Conservation (phyloP, 2,113 vertebrate species). For the Rissa tridactyla region DNA sequence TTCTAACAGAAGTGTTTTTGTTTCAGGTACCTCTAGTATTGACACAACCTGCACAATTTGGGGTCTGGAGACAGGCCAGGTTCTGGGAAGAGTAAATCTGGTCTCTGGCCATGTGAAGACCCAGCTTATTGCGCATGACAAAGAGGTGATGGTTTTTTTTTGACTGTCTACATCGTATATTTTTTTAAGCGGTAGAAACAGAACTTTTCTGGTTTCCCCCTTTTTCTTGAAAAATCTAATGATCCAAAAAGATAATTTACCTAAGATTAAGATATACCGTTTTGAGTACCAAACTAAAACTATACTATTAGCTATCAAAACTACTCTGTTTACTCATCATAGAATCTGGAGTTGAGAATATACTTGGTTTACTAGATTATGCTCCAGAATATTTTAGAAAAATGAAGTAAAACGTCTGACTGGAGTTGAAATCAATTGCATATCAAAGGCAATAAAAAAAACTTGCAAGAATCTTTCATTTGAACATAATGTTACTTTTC, state of each 20-base stretch:
- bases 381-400: background rate
- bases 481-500: background rate
- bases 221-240: background rate
- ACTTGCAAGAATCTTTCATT: background rate
- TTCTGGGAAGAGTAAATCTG: slow-evolving; percentile 93
- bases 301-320: background rate
- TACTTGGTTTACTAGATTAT: background rate
- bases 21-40: slow-evolving; percentile 94
- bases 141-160: slow-evolving; percentile 82
- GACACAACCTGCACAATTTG: slow-evolving; percentile 98
- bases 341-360: background rate
- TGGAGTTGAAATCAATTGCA: background rate
- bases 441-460: background rate
- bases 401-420: background rate
- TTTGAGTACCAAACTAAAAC: background rate
- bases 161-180: background rate
- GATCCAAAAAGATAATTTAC: background rate
- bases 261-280: background rate
- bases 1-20: background rate
- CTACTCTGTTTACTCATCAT: background rate
- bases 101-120: slow-evolving; percentile 99
- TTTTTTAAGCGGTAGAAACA: background rate
- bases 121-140: slow-evolving; percentile 97
- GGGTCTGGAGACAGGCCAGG: slow-evolving; percentile 96
- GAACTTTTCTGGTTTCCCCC: background rate